These are phyloP conservation scores for Rhyacichthys aspro DNA, from an alignment of 2,797 vertebrate species.

Conservation along the genomic window DNA sequence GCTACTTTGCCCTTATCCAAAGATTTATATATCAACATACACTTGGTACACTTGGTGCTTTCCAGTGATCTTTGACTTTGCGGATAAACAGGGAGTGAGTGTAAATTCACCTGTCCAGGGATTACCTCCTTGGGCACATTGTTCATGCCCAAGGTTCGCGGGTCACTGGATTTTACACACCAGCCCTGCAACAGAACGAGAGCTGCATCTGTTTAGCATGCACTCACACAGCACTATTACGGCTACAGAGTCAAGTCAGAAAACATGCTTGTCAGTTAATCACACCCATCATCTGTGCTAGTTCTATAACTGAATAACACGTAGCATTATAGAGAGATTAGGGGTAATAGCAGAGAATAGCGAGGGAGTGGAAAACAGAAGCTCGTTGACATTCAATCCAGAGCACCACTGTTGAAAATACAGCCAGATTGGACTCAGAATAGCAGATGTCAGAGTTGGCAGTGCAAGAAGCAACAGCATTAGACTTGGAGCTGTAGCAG, in stretches of 20 bases:
- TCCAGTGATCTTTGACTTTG: slow-evolving; percentile 16
- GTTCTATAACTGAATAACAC: not conserved
- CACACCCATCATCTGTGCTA: not conserved
- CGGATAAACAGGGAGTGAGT: slow-evolving; percentile 21
- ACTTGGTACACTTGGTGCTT: slow-evolving; percentile 14
- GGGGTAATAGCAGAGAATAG: not conserved
- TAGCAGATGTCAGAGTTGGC: slow-evolving; percentile 66
- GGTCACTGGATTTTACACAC: slow-evolving; percentile 86
- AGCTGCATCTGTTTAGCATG: slow-evolving; percentile 40
- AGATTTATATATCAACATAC: slow-evolving; percentile 16
- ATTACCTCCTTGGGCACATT: slow-evolving; percentile 85
- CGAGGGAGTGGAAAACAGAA: not conserved
- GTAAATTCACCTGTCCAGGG: slow-evolving; percentile 83
- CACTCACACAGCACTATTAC: not conserved
- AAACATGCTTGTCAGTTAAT: not conserved
- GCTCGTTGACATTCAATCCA: slow-evolving; percentile 47
- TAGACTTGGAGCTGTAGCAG: slow-evolving; percentile 50
- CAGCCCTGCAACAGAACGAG: slow-evolving; percentile 83
- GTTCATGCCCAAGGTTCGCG: slow-evolving; percentile 78
- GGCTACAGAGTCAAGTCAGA: not conserved
- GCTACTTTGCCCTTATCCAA: not conserved
- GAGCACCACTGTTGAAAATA: slow-evolving; percentile 33
- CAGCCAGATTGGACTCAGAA: slow-evolving; percentile 45
- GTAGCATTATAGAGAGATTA: not conserved
- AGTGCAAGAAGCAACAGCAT: slow-evolving; percentile 50